Evolutionary conservation across 1,140 invertebrate genomes (phyloP).

Genomic region (Pseudomyrmex cubaensis): DNA sequence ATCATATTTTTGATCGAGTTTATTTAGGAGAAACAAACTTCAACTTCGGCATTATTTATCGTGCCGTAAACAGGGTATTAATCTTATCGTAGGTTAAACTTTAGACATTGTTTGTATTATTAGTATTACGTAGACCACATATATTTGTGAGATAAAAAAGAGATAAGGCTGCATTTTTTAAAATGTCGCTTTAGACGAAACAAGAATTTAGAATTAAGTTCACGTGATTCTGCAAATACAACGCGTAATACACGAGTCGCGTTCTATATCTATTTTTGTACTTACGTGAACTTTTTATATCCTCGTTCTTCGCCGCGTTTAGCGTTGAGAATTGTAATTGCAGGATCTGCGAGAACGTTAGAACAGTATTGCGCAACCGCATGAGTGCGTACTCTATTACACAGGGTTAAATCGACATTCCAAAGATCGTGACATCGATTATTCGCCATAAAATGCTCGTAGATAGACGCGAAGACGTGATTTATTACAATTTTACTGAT

Average conservation of each 20-base stretch:
- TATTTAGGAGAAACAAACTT: neutral
- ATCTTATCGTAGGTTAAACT: slow-evolving; percentile 59
- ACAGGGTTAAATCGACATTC: slow-evolving; percentile 48
- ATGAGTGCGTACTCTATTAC: slow-evolving; percentile 23
- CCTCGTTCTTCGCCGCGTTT: neutral
- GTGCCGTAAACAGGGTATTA: slow-evolving; percentile 66
- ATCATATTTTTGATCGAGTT: neutral
- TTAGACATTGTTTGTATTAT: slow-evolving; percentile 39
- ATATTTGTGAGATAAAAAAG: slow-evolving; percentile 29
- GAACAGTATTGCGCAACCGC: slow-evolving; percentile 56
- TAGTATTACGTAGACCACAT: slow-evolving; percentile 27
- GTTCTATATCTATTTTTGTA: slow-evolving; percentile 28
- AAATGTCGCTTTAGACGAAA: slow-evolving; percentile 24
- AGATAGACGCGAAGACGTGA: slow-evolving; percentile 16
- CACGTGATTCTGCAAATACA: slow-evolving; percentile 21
- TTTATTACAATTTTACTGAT: slow-evolving; percentile 40
- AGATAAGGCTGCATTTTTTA: neutral
- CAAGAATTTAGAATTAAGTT: slow-evolving; percentile 11
- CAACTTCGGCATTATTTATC: slow-evolving; percentile 7
- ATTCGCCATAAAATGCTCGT: slow-evolving; percentile 12
- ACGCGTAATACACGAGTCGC: neutral
- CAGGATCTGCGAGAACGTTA: slow-evolving; percentile 35
- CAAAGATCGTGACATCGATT: slow-evolving; percentile 57
- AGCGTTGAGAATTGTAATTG: neutral
- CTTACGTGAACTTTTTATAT: slow-evolving; percentile 13